Conservation (phyloP, 2,113 vertebrate genomes). For the Prietella phreatophila region DNA sequence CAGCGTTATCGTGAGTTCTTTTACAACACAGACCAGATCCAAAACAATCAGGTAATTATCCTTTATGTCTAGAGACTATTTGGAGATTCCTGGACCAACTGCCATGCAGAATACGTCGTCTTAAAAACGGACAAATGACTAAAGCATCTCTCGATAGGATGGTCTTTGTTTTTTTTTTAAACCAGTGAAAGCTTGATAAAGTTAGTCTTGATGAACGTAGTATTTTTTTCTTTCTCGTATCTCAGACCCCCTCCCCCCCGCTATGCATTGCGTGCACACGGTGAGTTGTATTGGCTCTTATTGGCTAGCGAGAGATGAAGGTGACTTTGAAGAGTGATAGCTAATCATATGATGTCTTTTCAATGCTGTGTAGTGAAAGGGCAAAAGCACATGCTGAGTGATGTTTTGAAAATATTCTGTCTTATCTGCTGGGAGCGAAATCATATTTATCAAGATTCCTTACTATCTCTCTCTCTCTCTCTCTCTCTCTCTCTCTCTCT, state of each 20-base stretch:
- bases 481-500: too few relatives aligned
- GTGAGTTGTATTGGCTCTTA: constrained; percentile 57
- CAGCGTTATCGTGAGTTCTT: not conserved
- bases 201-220: constrained; percentile 42
- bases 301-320: constrained; percentile 63
- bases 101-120: not conserved
- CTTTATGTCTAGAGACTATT: not conserved
- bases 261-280: constrained; percentile 47
- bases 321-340: constrained; percentile 65
- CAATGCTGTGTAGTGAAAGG: constrained; percentile 52
- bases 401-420: constrained; percentile 29
- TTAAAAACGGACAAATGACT: not conserved
- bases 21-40: not conserved
- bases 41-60: not conserved
- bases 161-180: not conserved
- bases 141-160: not conserved
- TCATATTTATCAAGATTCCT: constrained; percentile 67
- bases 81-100: not conserved
- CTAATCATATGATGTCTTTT: constrained; percentile 69
- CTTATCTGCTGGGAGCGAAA: constrained; percentile 60
- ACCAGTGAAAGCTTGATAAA: not conserved
- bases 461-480: too few relatives aligned
- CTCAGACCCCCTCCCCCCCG: constrained; percentile 41
- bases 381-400: constrained; percentile 42
- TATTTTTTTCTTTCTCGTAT: constrained; percentile 43